These are phyloP conservation scores for Rachycentron canadum DNA, from an alignment of 2,797 vertebrate genomes.

Conservation along the genomic window DNA sequence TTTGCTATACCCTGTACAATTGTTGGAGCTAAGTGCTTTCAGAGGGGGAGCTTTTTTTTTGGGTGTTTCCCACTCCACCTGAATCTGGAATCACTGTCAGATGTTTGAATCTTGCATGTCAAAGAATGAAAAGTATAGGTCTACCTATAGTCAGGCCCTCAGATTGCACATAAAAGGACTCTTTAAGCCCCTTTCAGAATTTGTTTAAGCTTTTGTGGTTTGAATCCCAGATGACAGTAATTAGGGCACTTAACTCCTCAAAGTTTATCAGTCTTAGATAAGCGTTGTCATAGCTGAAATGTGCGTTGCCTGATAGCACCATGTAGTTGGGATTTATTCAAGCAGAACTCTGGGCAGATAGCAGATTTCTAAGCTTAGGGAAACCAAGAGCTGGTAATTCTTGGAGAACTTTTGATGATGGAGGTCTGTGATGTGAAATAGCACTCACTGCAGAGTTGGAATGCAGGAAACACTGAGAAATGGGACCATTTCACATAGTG, in stretches of 20 bases:
- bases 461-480: conserved; percentile 70
- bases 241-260: conserved; percentile 83
- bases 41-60: too few relatives aligned
- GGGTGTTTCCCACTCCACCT: conserved; percentile 58
- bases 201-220: conserved; percentile 77
- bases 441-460: conserved; percentile 64
- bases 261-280: conserved; percentile 86
- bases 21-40: conserved; percentile 63
- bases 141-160: conserved; percentile 67
- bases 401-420: conserved; percentile 66
- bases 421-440: conserved; percentile 75
- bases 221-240: conserved; percentile 84
- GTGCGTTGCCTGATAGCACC: conserved; percentile 77
- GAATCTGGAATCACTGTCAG: conserved; percentile 80
- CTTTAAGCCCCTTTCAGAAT: conserved; percentile 66
- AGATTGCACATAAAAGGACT: conserved; percentile 66
- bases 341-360: conserved; percentile 78
- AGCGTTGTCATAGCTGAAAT: conserved; percentile 81
- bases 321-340: conserved; percentile 81
- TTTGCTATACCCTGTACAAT: conserved; percentile 43
- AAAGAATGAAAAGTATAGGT: conserved; percentile 71
- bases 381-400: conserved; percentile 72
- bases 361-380: conserved; percentile 71
- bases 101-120: conserved; percentile 76
- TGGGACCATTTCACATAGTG: conserved; percentile 64